phyloP scores from a whole-genome alignment of 2,113 vertebrate genomes.

The Hippocampus abdominalis region DNA sequence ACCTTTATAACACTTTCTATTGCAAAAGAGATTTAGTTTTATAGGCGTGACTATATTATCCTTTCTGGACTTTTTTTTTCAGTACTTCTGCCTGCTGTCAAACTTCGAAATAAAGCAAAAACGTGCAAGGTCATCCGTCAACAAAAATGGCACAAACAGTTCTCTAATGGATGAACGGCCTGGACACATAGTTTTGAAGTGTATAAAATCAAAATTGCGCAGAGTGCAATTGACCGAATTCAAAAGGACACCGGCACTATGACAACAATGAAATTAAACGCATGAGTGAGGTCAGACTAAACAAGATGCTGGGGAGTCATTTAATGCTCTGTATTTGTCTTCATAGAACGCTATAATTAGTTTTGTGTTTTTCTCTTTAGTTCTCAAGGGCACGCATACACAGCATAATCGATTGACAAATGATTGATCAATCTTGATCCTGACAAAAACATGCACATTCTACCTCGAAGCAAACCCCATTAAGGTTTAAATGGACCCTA shows the following conservation, averaged over 20 bases:
- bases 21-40: constrained; percentile 34
- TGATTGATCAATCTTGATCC: constrained; percentile 24
- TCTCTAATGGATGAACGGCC: neutral
- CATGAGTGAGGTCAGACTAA: constrained; percentile 31
- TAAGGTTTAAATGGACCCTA: neutral
- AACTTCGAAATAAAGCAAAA: neutral
- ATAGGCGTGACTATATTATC: constrained; percentile 12
- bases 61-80: constrained; percentile 9
- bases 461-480: neutral
- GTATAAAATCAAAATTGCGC: constrained; percentile 25
- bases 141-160: neutral
- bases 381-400: constrained; percentile 23
- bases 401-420: constrained; percentile 8
- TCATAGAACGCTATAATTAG: constrained; percentile 6
- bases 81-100: neutral
- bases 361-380: constrained; percentile 7
- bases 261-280: constrained; percentile 38
- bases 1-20: constrained; percentile 17
- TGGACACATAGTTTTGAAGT: neutral
- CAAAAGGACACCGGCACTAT: neutral
- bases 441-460: constrained; percentile 7
- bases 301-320: constrained; percentile 31
- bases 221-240: constrained; percentile 59
- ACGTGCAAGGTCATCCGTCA: neutral
- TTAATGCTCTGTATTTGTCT: constrained; percentile 21